These are phyloP conservation scores for Lepidurus packardi DNA, from an alignment of 1,140 invertebrate species.

Conservation along the genomic window DNA sequence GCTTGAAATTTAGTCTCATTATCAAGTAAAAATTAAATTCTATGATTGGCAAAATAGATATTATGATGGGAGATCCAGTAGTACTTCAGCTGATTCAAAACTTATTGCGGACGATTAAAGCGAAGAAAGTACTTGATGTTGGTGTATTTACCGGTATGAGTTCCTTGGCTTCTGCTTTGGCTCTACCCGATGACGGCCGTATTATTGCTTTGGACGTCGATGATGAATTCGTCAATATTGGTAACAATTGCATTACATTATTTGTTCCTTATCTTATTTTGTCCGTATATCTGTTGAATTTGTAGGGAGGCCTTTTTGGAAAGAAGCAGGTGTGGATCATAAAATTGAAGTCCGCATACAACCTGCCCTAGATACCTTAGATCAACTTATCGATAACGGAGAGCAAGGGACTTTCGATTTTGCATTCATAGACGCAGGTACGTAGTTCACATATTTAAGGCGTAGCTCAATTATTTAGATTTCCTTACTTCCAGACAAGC, in stretches of 20 bases:
- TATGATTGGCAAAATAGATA: background rate
- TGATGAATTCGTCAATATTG: conserved; percentile 40
- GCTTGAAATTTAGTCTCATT: no score
- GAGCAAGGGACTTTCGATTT: conserved; percentile 47
- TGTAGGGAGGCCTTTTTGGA: conserved; percentile 41
- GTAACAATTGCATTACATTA: conserved; percentile 23
- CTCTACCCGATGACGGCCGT: conserved; percentile 43
- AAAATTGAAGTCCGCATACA: conserved; percentile 44
- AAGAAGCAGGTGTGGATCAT: conserved; percentile 42
- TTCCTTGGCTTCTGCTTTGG: conserved; percentile 43
- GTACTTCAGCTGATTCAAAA: conserved; percentile 42
- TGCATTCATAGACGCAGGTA: conserved; percentile 48
- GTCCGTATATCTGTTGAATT: background rate
- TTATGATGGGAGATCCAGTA: conserved; percentile 45
- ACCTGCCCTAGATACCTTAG: conserved; percentile 43
- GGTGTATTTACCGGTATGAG: conserved; percentile 46
- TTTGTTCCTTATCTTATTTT: background rate
- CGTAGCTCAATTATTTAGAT: background rate
- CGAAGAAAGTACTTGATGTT: conserved; percentile 44
- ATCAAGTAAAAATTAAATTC: no score
- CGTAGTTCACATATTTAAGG: background rate
- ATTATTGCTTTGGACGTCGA: conserved; percentile 44
- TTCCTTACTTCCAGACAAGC: conserved; percentile 42
- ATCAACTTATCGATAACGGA: conserved; percentile 43
- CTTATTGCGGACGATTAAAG: conserved; percentile 41